Evolutionary conservation across 2,888 invertebrate species (phyloP), one percentile per base, ranked within the genome.

Genomic region (Tenthredo notha): DNA sequence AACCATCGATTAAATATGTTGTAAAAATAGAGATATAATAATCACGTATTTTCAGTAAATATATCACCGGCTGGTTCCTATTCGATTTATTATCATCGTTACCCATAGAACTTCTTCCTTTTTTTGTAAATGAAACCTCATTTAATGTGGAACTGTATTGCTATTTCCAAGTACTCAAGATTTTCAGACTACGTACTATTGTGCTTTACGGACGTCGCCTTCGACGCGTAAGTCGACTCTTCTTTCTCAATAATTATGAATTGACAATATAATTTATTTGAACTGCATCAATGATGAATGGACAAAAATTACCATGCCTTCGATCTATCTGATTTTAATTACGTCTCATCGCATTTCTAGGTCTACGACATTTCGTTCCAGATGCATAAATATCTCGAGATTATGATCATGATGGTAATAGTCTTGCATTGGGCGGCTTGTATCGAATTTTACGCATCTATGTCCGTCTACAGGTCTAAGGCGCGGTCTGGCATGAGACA

Each of bases 341-440:
- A 67, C 18, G 0, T 61, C 54, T 47, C 43, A 29, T 80, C 50
- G 15, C 40, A 3, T 15, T 12, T 84, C 54, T 84, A 93, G 93
- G 85, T 90, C 10, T 91, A 91, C 70, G 86, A 88, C 74, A 77
- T 91, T 10, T 88, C 89, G 1, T 90, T 91, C 70, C 90, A 89
- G 47, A 83, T 72, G 5, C 87, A 89, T 47, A 92, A 91, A 86
- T 86, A 91, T 2, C 50, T 90, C 0, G 89, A 92, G 86, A 87
- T 92, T 74, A 40, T 83, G 15, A 84, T 89, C 1, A 86, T 91
- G 4, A 75, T 90, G 5, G 75, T 89, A 2, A 65, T 91, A 12
- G 87, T 75, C 18, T 77, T 92, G 18, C 92, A 92, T 29, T 93
- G 93, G 93, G 88, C 90, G 0, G 90, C 92, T 1, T 93, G 93